Evolutionary conservation across 1,140 invertebrate species (phyloP).

Genomic region (Drosophila busckii): DNA sequence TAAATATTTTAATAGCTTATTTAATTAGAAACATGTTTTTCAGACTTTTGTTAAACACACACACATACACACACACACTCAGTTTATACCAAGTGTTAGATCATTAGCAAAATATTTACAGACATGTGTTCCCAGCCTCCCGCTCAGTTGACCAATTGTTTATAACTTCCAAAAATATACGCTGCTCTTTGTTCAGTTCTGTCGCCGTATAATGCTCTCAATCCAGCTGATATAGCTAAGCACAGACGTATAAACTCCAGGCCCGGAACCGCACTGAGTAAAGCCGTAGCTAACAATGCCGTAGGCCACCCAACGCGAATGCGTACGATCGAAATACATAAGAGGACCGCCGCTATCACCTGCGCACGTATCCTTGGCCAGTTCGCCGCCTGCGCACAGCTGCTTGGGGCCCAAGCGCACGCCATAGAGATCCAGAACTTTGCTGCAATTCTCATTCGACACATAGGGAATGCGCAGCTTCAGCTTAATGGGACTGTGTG

Average conservation of each 20-base stretch:
- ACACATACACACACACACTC: constrained; percentile 14
- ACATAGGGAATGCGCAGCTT: constrained; percentile 72
- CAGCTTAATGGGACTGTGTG: constrained; percentile 74
- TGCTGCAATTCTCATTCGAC: constrained; percentile 63
- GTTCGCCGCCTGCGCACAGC: constrained; percentile 84
- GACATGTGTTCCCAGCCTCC: constrained; percentile 37
- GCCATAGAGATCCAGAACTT: constrained; percentile 66
- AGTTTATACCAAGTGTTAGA: constrained; percentile 51
- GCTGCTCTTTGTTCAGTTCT: constrained; percentile 11
- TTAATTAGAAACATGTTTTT: constrained; percentile 77
- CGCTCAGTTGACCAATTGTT: constrained; percentile 37
- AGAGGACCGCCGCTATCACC: constrained; percentile 83
- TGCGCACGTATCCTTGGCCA: constrained; percentile 84
- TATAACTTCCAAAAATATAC: not conserved
- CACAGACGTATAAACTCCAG: constrained; percentile 82
- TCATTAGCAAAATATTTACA: constrained; percentile 75
- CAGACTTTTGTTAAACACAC: constrained; percentile 64
- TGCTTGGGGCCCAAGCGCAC: constrained; percentile 80
- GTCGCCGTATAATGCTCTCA: constrained; percentile 31
- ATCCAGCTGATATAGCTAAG: constrained; percentile 80
- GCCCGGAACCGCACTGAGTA: constrained; percentile 81
- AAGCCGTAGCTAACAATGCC: constrained; percentile 83
- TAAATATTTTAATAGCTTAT: constrained; percentile 75
- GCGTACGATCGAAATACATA: constrained; percentile 75
- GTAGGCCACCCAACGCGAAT: constrained; percentile 78